Evolutionary conservation across 2,888 invertebrate genomes (phyloP).

Genomic region (Sinhomidia bicolor): DNA sequence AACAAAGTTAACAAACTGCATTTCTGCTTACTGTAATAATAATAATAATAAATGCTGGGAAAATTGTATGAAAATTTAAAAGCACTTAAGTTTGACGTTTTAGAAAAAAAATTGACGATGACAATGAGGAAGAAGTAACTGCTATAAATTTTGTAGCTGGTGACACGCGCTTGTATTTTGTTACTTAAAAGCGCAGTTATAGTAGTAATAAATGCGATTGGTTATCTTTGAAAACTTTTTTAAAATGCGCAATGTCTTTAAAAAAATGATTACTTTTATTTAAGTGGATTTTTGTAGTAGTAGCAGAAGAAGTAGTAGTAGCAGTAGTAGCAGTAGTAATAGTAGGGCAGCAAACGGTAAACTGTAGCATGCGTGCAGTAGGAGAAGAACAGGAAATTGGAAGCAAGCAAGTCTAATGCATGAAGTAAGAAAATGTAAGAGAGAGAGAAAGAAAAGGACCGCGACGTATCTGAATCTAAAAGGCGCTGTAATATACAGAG

Average conservation of each 20-base stretch:
- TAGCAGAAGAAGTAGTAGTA: no score
- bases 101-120: background rate
- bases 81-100: constrained; percentile 19
- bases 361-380: no score
- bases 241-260: background rate
- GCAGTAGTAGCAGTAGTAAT: no score
- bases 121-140: background rate
- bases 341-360: background rate
- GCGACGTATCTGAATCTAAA: background rate
- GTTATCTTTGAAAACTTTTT: constrained; percentile 14
- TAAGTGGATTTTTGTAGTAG: background rate
- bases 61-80: background rate
- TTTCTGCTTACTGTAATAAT: background rate
- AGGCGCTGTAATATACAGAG: background rate
- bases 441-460: background rate
- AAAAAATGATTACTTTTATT: background rate
- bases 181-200: background rate
- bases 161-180: background rate
- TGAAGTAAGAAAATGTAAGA: constrained; percentile 2
- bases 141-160: background rate
- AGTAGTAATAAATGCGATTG: constrained; percentile 28
- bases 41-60: no score
- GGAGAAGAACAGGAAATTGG: background rate
- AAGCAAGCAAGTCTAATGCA: constrained; percentile 19
- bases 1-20: constrained; percentile 44